These are phyloP conservation scores for Synodontis membranacea DNA, from an alignment of 2,113 vertebrate genomes.

Conservation along the genomic window DNA sequence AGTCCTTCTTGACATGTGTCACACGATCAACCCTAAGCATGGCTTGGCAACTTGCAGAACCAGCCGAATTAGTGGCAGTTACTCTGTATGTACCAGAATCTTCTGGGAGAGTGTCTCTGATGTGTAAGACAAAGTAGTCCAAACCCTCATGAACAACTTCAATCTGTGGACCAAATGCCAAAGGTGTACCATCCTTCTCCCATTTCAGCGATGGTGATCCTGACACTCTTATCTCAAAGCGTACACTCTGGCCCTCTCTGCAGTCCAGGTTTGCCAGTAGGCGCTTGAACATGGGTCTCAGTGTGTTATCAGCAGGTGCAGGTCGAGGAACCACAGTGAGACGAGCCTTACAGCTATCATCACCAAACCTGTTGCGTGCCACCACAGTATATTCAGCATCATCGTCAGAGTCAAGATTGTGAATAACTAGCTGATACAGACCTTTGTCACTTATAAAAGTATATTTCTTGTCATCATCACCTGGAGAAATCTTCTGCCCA, in stretches of 20 bases:
- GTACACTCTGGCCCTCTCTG: conserved; percentile 87
- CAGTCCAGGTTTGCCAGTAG: conserved; percentile 93
- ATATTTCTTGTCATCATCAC: conserved; percentile 90
- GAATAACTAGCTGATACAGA: conserved; percentile 90
- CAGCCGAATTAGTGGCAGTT: conserved; percentile 93
- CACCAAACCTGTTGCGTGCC: conserved; percentile 90
- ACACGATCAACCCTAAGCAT: conserved; percentile 88
- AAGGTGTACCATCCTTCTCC: conserved; percentile 93
- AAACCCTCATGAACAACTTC: conserved; percentile 94
- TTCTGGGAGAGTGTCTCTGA: conserved; percentile 89
- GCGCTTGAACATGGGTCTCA: conserved; percentile 99
- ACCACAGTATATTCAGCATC: conserved; percentile 92
- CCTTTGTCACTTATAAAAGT: conserved; percentile 92
- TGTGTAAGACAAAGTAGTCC: conserved; percentile 93
- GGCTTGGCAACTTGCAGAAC: conserved; percentile 94
- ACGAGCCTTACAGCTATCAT: conserved; percentile 96
- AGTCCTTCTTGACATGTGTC: conserved; percentile 88
- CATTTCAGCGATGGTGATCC: conserved; percentile 87
- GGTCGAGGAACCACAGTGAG: conserved; percentile 87
- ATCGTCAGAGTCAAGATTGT: conserved; percentile 81
- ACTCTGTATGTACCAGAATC: conserved; percentile 95
- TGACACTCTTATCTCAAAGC: conserved; percentile 96
- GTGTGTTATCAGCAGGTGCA: conserved; percentile 84
- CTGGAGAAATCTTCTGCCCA: conserved; percentile 92
- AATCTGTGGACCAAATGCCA: conserved; percentile 88